Evolutionary conservation across 1,140 invertebrate species (phyloP).

Genomic region (Drosophila sechellia): DNA sequence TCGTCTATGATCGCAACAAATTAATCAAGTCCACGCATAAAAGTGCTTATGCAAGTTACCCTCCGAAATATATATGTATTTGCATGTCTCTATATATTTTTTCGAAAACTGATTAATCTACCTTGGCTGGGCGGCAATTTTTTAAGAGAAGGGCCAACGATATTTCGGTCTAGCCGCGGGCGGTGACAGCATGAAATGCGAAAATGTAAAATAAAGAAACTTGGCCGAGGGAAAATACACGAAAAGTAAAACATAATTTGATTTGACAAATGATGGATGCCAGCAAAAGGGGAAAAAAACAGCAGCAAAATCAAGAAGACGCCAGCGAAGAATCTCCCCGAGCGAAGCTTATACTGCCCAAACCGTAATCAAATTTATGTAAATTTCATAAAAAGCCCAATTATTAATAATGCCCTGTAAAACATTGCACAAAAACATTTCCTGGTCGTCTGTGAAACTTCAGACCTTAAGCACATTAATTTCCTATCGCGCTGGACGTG

Average conservation of each 20-base stretch:
- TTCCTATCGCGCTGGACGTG: conserved; percentile 21
- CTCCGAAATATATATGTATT: not conserved
- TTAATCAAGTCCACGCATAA: conserved; percentile 59
- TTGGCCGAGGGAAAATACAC: conserved; percentile 2
- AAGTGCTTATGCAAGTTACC: conserved; percentile 14
- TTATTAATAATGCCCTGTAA: conserved; percentile 70
- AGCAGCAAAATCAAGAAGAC: conserved; percentile 11
- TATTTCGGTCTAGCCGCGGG: conserved; percentile 40
- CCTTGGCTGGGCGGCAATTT: conserved; percentile 21
- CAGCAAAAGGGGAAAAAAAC: conserved; percentile 23
- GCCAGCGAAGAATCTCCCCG: conserved; percentile 27
- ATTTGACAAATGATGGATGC: conserved; percentile 57
- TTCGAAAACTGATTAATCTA: conserved; percentile 46
- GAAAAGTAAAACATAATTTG: conserved; percentile 40
- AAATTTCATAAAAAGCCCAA: conserved; percentile 79
- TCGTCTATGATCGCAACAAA: conserved; percentile 49
- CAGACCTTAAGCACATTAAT: conserved; percentile 47
- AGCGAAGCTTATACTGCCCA: not conserved
- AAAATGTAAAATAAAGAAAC: conserved; percentile 26
- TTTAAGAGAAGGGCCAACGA: conserved; percentile 37
- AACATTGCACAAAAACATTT: conserved; percentile 71
- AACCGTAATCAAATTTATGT: conserved; percentile 67
- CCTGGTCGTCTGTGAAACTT: conserved; percentile 14
- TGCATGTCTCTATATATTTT: conserved; percentile 22
- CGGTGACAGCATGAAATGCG: conserved; percentile 47